phyloP scores from a whole-genome alignment of 2,888 invertebrate genomes.

The Agonum fuliginosum region DNA sequence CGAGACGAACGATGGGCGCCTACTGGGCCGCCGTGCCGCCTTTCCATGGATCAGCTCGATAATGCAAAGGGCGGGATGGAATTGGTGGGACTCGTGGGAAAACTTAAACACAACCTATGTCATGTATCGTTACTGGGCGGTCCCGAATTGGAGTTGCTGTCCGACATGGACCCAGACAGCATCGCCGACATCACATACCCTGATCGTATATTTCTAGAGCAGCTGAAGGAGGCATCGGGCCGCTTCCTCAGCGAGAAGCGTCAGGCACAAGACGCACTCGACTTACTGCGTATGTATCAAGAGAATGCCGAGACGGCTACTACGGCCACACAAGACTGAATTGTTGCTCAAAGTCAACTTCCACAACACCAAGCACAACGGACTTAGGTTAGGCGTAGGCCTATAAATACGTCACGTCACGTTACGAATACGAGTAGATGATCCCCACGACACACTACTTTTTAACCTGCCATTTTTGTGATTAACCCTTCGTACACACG shows the following conservation, averaged over 20 bases:
- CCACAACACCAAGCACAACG: conserved; percentile 53
- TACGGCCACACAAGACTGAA: conserved; percentile 51
- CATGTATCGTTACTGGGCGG: conserved; percentile 90
- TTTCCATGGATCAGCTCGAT: conserved; percentile 78
- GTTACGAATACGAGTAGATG: conserved; percentile 50
- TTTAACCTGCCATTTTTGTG: conserved; percentile 59
- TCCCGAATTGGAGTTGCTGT: conserved; percentile 87
- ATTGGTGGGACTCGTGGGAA: conserved; percentile 84
- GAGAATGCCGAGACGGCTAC: conserved; percentile 67
- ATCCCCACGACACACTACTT: conserved; percentile 58
- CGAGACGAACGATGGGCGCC: conserved; percentile 86
- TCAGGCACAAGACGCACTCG: conserved; percentile 91
- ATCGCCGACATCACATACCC: conserved; percentile 86
- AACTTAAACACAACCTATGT: conserved; percentile 86
- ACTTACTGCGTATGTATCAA: conserved; percentile 85
- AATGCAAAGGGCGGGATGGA: conserved; percentile 75
- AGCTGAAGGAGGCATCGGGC: conserved; percentile 89
- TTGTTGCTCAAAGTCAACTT: conserved; percentile 58
- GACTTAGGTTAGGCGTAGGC: conserved; percentile 26
- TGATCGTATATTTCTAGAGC: conserved; percentile 85
- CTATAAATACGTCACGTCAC: conserved; percentile 30
- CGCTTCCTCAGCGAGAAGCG: conserved; percentile 87
- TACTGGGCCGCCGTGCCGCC: conserved; percentile 78
- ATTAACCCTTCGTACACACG: conserved; percentile 45
- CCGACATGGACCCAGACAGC: conserved; percentile 93